These are phyloP conservation scores for Lissocephala sabroskyi DNA, from an alignment of 2,888 invertebrate genomes.

Conservation along the genomic window DNA sequence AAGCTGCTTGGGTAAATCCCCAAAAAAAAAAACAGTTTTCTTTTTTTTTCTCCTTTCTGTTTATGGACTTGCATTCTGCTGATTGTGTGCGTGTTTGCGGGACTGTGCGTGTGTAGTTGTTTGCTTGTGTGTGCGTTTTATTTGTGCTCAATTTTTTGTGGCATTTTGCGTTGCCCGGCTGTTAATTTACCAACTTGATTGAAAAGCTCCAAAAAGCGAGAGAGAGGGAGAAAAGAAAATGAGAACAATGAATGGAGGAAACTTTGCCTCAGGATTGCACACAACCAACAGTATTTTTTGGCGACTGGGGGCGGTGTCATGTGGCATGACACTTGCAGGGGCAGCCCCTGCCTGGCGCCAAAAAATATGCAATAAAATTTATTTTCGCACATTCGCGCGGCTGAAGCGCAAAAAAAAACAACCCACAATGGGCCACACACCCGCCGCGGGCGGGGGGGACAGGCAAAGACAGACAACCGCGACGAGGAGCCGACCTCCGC, in stretches of 20 bases:
- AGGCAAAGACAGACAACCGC: constrained; percentile 9
- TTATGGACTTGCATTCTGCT: no score
- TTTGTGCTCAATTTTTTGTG: constrained; percentile 2
- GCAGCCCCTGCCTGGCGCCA: constrained; percentile 27
- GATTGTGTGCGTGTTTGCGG: no score
- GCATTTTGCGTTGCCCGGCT: constrained; percentile 16
- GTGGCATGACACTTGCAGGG: constrained; percentile 26
- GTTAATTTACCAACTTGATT: constrained; percentile 46
- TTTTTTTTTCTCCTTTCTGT: no score
- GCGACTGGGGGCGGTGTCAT: constrained; percentile 32
- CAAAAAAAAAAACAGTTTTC: no score
- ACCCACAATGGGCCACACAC: constrained; percentile 3
- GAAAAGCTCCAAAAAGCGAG: constrained; percentile 33
- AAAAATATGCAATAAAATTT: constrained; percentile 64
- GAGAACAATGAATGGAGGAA: constrained; percentile 2
- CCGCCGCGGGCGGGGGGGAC: neutral
- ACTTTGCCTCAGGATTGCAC: neutral
- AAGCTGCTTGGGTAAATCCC: no score
- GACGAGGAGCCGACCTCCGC: neutral
- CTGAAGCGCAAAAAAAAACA: constrained; percentile 1
- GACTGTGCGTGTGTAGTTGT: neutral
- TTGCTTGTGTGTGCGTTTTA: neutral
- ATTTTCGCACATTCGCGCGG: constrained; percentile 33
- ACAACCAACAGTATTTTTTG: constrained; percentile 6
- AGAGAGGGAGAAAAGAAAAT: neutral